These are phyloP conservation scores for Stenodera caucasica DNA, from an alignment of 2,888 invertebrate genomes.

Conservation along the genomic window DNA sequence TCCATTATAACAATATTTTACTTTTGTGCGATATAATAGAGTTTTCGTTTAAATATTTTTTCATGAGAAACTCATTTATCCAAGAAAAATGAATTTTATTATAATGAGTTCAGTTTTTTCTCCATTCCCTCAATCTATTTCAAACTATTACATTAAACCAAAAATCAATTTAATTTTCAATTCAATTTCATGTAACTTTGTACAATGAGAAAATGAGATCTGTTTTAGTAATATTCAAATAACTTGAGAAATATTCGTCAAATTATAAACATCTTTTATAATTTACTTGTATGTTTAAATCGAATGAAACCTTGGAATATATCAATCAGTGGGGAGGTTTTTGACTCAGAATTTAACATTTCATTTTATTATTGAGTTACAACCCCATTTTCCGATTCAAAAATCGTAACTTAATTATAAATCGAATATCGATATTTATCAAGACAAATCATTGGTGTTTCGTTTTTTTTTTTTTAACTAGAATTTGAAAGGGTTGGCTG, in stretches of 20 bases:
- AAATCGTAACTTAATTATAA: no score
- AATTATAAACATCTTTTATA: not conserved
- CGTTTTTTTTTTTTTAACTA: no score
- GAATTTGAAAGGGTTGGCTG: conserved; percentile 15
- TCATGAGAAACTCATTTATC: not conserved
- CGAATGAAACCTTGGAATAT: no score
- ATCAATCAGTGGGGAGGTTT: no score
- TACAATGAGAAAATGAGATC: conserved; percentile 4
- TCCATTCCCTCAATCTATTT: not conserved
- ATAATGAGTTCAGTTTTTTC: not conserved
- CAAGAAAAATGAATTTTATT: not conserved
- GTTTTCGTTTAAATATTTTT: not conserved
- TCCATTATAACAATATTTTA: not conserved
- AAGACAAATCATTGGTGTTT: no score
- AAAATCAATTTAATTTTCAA: conserved; percentile 2
- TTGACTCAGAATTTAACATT: no score
- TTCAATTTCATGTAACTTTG: not conserved
- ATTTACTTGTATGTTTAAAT: not conserved
- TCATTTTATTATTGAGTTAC: no score
- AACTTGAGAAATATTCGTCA: not conserved
- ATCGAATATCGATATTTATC: no score
- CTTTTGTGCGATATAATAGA: not conserved
- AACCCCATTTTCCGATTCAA: no score
- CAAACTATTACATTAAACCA: not conserved
- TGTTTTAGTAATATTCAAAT: not conserved